These are phyloP conservation scores for Melanostigma gelatinosum DNA, from an alignment of 2,113 vertebrate genomes.

Conservation along the genomic window DNA sequence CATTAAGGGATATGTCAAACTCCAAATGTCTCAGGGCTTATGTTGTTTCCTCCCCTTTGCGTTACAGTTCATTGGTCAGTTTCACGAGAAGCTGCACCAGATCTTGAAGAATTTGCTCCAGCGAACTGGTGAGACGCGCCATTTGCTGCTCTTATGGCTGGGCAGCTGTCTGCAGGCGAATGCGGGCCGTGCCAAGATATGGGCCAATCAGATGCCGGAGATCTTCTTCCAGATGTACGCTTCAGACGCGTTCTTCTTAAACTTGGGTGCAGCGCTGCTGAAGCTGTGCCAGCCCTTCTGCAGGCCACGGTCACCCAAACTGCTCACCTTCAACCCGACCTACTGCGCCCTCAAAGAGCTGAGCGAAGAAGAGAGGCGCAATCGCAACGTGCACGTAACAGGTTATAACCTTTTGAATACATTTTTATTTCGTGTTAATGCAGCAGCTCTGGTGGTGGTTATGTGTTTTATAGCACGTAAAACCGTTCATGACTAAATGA, in stretches of 20 bases:
- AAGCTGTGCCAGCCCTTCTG: slow-evolving; percentile 99
- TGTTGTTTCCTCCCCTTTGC: background rate
- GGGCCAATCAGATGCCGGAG: slow-evolving; percentile 99
- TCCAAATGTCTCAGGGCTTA: background rate
- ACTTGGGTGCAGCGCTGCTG: slow-evolving; percentile 92
- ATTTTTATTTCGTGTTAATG: background rate
- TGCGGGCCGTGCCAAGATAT: slow-evolving; percentile 93
- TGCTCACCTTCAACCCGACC: slow-evolving; percentile 95
- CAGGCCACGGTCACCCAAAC: slow-evolving; percentile 89
- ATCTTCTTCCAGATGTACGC: slow-evolving; percentile 98
- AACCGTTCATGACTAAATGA: background rate
- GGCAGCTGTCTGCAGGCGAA: slow-evolving; percentile 96
- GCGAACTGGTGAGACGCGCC: slow-evolving; percentile 91
- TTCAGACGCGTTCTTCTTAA: slow-evolving; percentile 96
- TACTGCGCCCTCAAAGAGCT: slow-evolving; percentile 95
- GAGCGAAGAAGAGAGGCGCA: slow-evolving; percentile 92
- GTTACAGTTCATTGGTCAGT: slow-evolving; percentile 93
- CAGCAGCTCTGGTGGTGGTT: background rate
- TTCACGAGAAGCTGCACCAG: slow-evolving; percentile 96
- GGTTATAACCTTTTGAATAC: slow-evolving; percentile 74
- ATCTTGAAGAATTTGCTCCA: slow-evolving; percentile 95
- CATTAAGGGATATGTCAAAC: background rate
- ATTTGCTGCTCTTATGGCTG: slow-evolving; percentile 94
- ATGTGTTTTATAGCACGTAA: background rate
- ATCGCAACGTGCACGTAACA: slow-evolving; percentile 92